Evolutionary conservation across 2,113 vertebrate species (phyloP).

Genomic region (Callionymus lyra): DNA sequence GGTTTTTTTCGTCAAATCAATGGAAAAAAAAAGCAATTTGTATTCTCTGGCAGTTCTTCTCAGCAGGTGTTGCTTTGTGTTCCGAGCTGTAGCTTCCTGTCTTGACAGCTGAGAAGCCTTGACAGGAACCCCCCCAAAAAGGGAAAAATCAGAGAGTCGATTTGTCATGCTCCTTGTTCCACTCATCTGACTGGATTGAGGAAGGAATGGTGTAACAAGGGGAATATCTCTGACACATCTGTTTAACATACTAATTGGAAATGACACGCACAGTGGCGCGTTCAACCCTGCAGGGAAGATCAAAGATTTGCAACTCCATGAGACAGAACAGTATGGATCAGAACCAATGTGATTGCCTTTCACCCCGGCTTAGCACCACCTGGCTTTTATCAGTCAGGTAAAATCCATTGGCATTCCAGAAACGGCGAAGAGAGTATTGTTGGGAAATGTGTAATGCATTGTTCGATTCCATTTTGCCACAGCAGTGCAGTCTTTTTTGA

Average conservation of each 20-base stretch:
- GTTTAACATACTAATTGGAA: slow-evolving; percentile 59
- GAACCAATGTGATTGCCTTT: slow-evolving; percentile 37
- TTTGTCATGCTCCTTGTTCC: slow-evolving; percentile 46
- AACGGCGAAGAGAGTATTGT: slow-evolving; percentile 3
- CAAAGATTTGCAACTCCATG: slow-evolving; percentile 44
- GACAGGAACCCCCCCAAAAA: slow-evolving; percentile 15
- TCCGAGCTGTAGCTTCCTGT: slow-evolving; percentile 19
- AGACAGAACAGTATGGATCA: slow-evolving; percentile 45
- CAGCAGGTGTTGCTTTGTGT: slow-evolving; percentile 27
- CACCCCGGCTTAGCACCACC: slow-evolving; percentile 54
- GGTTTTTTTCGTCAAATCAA: slow-evolving; percentile 12
- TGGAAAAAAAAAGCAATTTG: slow-evolving; percentile 2
- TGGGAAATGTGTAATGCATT: too few species aligned
- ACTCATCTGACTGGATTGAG: slow-evolving; percentile 35
- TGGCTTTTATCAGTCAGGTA: slow-evolving; percentile 46
- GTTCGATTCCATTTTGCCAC: too few species aligned
- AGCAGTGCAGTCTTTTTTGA: too few species aligned
- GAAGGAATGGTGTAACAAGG: slow-evolving; percentile 16
- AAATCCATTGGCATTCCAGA: slow-evolving; percentile 26
- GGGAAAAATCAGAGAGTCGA: slow-evolving; percentile 26
- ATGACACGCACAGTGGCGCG: slow-evolving; percentile 50
- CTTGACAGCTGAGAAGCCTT: slow-evolving; percentile 33
- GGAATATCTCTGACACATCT: slow-evolving; percentile 42
- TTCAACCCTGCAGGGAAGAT: slow-evolving; percentile 50
- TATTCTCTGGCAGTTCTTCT: slow-evolving; percentile 11